Evolutionary conservation across 2,888 invertebrate genomes (phyloP), one percentile per base, ranked within the genome.

Genomic region (Orthosia gothica): DNA sequence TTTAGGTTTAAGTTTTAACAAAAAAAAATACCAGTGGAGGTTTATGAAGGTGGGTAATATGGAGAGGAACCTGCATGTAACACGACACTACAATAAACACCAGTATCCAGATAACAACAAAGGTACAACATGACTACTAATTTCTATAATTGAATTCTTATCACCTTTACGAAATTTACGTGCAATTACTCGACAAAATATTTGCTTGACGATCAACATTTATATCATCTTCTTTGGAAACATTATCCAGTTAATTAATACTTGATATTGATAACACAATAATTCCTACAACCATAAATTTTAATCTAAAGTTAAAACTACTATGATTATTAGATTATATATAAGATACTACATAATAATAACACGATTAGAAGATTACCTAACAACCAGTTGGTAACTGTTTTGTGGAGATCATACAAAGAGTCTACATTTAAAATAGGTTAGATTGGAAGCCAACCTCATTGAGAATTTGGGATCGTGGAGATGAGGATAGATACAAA

Each of bases 271-370:
- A 40, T 79, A 76, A 59, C 15, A 50, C 5, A 12, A 55, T 55
- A 52, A 45, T 49, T 40, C 40, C 40, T 40, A 54, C 23, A 49
- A 13, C 58, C 64, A 76, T 80, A 50, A 59, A 76, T 54, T 47
- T 47, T 70, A 40, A 59, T 23, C 57, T 47, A 11, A 70, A 32
- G 16, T 47, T 67, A 0, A 68, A 59, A 47, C 32, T 58, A 3
- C 16, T 45, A 18, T 54, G 12, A n/a, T 26, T 47, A 49, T 15
- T 20, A 52, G 12, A 52, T 64, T 26, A 40, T 9, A 40, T 40
- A 9, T 40, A 55, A 16, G 23, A 16, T 50, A 23, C n/a, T 47
- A n/a, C 9, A 55, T 40, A 61, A 49, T 59, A 32, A 58, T 58
- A 58, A 58, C 32, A 32, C 18, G 32, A 58, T 58, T 32, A 58